A percentile compares a stretch with the other conserved stretches of the same genome.
Evolutionary conservation across 1,140 invertebrate genomes (phyloP).

Genomic region (Brachionus paranguensis): DNA sequence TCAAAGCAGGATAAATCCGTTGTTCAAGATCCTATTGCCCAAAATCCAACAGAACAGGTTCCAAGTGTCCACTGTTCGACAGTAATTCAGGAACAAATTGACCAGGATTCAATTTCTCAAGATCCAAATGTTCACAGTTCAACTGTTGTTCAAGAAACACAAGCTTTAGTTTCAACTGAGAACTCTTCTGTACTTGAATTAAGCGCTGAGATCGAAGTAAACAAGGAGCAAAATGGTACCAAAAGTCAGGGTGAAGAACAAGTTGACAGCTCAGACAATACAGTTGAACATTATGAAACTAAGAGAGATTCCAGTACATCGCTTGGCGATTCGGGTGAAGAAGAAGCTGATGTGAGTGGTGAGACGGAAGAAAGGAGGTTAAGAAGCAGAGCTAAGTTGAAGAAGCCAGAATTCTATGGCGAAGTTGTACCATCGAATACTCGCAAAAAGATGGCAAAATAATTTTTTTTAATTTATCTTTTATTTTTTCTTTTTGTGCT

Average conservation of each 20-base stretch:
- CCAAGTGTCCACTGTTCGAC: background rate
- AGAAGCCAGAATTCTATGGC: background rate
- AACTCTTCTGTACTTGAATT: background rate
- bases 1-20: background rate
- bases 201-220: background rate
- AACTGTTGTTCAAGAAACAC: background rate
- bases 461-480: no score
- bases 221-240: background rate
- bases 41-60: background rate
- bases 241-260: background rate
- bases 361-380: background rate
- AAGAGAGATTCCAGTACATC: background rate
- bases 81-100: no score
- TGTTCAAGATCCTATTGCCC: no score
- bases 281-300: background rate
- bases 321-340: background rate
- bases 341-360: background rate
- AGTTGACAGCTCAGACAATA: background rate
- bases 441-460: background rate
- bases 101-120: no score
- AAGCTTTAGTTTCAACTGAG: background rate
- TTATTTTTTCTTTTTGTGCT: no score
- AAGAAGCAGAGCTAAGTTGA: background rate
- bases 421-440: background rate
- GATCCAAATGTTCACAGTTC: no score